phyloP scores from a whole-genome alignment of 2,888 invertebrate genomes.

The Cephus rjabovi region DNA sequence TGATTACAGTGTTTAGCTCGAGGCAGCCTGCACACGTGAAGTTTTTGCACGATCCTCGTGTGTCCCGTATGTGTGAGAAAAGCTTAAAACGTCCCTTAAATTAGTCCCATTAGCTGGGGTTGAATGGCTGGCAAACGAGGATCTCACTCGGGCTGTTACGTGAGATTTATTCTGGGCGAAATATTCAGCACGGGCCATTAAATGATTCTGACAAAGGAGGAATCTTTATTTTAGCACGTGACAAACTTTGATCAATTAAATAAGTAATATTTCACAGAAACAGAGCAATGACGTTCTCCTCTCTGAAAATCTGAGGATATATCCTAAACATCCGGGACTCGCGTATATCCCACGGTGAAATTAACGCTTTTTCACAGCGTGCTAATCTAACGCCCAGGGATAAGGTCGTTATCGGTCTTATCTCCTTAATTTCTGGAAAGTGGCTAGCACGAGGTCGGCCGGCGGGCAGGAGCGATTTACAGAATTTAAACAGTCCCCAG shows the following conservation, averaged over 20 bases:
- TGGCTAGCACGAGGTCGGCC: constrained; percentile 27
- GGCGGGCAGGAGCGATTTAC: constrained; percentile 51
- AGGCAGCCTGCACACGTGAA: constrained; percentile 48
- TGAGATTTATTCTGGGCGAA: constrained; percentile 65
- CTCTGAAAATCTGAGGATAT: not conserved
- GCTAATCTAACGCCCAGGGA: constrained; percentile 17
- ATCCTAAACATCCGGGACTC: not conserved
- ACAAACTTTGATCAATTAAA: not conserved
- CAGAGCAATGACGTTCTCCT: not conserved
- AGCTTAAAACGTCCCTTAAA: constrained; percentile 67
- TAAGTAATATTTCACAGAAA: not conserved
- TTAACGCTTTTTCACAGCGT: not conserved
- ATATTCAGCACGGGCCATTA: constrained; percentile 58
- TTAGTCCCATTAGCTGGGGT: constrained; percentile 64
- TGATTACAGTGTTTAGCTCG: constrained; percentile 44
- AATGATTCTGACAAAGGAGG: constrained; percentile 40
- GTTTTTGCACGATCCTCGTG: constrained; percentile 62
- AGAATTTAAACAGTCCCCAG: constrained; percentile 63
- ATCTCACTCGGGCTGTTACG: constrained; percentile 59
- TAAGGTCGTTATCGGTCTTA: constrained; percentile 51
- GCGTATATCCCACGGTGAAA: not conserved
- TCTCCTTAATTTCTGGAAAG: constrained; percentile 51
- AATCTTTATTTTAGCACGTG: not conserved
- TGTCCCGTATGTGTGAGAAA: constrained; percentile 37
- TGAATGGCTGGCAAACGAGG: constrained; percentile 62